Base-by-base conservation (phyloP, 2,113 vertebrate species). In the Catagonus wagneri region DNA sequence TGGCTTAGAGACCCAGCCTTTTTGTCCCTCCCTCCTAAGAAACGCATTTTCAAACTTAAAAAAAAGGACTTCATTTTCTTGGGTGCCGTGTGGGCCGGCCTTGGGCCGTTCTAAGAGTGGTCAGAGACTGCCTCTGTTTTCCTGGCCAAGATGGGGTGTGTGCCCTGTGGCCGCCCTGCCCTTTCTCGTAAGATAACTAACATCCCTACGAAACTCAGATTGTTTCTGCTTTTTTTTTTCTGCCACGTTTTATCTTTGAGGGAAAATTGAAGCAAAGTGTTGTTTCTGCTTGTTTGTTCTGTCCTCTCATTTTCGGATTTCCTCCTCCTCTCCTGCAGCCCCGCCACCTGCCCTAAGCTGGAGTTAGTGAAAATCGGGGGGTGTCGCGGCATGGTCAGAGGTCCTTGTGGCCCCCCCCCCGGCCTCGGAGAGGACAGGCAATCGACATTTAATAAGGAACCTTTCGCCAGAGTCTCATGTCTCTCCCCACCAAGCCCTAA, bases 371-470 rank as follows among this genome's bases (percentile, higher is more conserved):
- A 74, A 27, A 15, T 61, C 22, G 3, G 39, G 0, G 3, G 74
- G 17, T 71, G 56, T 65, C 4, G 3, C 2, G 32, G 50, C 25
- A n/a, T 4, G 12, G 10, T 6, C 60, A 9, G 11, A 52, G 36
- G 72, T 17, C 87, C 3, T 0, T 6, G 1, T 0, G 0, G 7
- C 39, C 44, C 52, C 25, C 20, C 36, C 2, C 29, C 56, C n/a
- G 36, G 29, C 25, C 2, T 2, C 2, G 0, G 32, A 74, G 58
- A 58, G 20, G 11, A 79, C 66, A 36, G 50, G 52, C 17, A 13
- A 0, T 3, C 32, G 9, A 4, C 4, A 6, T 34, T 71, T 29
- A 56, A 32, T 34, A 27, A 54, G 83, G 87, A 54, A 27, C 32
- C n/a, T 39, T 80, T 63, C 15, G 1, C 44, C 19, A 0, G 29